Conservation (phyloP, 2,797 vertebrate genomes). For the Sebastes trivittatus region DNA sequence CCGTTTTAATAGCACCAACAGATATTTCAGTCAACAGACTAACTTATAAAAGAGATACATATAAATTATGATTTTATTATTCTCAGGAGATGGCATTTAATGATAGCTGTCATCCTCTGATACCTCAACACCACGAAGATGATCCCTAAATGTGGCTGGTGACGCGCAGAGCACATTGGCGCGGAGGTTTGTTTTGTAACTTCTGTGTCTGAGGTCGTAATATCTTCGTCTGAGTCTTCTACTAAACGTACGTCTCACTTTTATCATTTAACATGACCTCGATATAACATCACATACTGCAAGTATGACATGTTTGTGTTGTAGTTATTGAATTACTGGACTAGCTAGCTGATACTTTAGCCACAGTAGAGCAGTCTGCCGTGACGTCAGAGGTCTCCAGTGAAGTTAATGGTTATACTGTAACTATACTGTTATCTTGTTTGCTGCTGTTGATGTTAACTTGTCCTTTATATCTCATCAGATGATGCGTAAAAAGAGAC, state of each 20-base stretch:
- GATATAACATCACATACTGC: not conserved
- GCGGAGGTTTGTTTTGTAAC: slow-evolving; percentile 69
- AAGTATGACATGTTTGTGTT: not conserved
- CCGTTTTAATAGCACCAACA: not conserved
- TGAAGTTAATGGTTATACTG: not conserved
- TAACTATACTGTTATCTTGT: too few relatives aligned
- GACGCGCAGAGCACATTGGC: slow-evolving; percentile 49
- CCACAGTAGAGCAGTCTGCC: not conserved
- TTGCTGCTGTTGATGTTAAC: not conserved
- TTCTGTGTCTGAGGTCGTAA: not conserved
- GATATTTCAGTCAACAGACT: accelerated
- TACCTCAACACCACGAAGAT: not conserved
- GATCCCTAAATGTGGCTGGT: slow-evolving; percentile 34
- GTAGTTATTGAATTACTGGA: not conserved
- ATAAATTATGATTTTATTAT: not conserved
- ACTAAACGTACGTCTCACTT: slow-evolving; percentile 38
- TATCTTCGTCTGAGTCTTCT: not conserved
- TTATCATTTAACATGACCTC: not conserved
- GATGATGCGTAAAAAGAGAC: slow-evolving; percentile 85
- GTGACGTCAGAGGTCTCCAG: not conserved
- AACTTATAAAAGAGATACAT: accelerated
- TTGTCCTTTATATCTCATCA: slow-evolving; percentile 14
- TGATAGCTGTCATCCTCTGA: not conserved
- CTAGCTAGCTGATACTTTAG: not conserved
- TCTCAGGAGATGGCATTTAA: accelerated